Conservation (phyloP, 2,113 vertebrate genomes). For the Ranitomeya variabilis region DNA sequence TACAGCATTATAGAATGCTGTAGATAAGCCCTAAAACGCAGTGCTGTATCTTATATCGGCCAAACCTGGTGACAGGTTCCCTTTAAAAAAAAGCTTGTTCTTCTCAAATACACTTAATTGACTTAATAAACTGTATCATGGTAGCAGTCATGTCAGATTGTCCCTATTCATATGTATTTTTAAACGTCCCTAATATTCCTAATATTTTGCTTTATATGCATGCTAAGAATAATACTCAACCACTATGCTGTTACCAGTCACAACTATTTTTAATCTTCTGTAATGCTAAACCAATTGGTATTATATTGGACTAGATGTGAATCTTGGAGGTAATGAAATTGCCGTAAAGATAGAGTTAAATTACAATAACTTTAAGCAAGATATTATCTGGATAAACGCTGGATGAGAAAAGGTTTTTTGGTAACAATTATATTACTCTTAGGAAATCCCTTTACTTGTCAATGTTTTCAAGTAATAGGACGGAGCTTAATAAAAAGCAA, state of each 20-base stretch:
- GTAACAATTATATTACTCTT: neutral
- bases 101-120: too few species aligned
- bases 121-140: too few species aligned
- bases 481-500: neutral
- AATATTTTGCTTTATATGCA: too few species aligned
- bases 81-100: too few species aligned
- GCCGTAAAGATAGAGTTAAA: neutral
- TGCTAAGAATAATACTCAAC: neutral
- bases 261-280: neutral
- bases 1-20: too few species aligned
- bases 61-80: too few species aligned
- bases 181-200: too few species aligned
- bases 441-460: neutral
- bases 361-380: neutral
- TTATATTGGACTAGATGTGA: neutral
- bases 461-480: neutral
- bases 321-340: neutral
- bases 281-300: neutral
- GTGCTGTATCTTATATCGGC: too few species aligned
- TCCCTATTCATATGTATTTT: too few species aligned
- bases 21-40: too few species aligned
- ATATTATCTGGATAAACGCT: neutral
- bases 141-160: too few species aligned
- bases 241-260: neutral
- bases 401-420: neutral